Evolutionary conservation across 2,113 vertebrate species (phyloP).

Genomic region (Phainopepla nitens): DNA sequence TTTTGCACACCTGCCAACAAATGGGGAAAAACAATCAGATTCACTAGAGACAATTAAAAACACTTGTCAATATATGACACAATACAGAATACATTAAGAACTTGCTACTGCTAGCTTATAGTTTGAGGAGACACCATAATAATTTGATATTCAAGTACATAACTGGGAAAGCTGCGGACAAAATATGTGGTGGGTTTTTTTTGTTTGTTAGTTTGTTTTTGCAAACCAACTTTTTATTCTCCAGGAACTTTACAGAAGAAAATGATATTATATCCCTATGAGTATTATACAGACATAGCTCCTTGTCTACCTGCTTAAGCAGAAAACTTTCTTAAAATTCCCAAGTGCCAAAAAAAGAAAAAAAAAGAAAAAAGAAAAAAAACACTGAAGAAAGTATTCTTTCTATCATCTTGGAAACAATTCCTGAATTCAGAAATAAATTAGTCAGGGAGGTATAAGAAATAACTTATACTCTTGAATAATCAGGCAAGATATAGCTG

Average conservation of each 20-base stretch:
- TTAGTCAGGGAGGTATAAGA: background rate
- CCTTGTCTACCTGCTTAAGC: background rate
- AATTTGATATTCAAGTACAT: background rate
- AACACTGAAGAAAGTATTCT: background rate
- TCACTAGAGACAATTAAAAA: background rate
- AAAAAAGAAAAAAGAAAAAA: background rate
- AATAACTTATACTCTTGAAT: background rate
- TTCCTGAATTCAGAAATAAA: background rate
- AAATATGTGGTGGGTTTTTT: background rate
- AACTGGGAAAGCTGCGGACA: background rate
- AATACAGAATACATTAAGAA: background rate
- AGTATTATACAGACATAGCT: background rate
- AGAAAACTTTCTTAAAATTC: background rate
- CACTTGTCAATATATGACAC: background rate
- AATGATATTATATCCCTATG: background rate
- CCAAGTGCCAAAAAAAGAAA: accelerated
- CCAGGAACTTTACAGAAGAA: background rate
- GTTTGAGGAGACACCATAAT: background rate
- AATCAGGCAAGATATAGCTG: background rate
- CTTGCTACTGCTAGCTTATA: background rate
- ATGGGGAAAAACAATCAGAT: background rate
- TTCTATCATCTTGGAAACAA: background rate
- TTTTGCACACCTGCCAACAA: background rate
- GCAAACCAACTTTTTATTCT: background rate
- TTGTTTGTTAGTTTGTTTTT: too few relatives aligned